These are phyloP conservation scores for Tretioscincus oriximinensis DNA, from an alignment of 2,113 vertebrate species.

Conservation along the genomic window DNA sequence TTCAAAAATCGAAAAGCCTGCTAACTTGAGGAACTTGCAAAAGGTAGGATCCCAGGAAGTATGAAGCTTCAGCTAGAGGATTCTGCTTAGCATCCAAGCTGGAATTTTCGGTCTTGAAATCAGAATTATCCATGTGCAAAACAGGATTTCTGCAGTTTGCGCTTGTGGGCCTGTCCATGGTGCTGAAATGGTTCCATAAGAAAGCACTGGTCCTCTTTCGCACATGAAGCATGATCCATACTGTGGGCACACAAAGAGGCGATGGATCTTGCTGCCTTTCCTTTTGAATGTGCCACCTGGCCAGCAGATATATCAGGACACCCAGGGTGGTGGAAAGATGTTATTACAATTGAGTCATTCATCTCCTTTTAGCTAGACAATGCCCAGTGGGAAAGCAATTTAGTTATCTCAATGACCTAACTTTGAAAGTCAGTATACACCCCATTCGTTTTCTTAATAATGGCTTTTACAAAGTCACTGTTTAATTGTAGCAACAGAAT, in stretches of 20 bases:
- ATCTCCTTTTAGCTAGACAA: background rate
- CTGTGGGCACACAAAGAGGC: background rate
- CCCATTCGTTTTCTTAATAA: constrained; percentile 40
- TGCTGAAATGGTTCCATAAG: no score
- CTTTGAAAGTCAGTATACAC: constrained; percentile 16
- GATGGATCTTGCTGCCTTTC: background rate
- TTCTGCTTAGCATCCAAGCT: no score
- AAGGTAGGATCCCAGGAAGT: no score
- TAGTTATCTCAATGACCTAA: constrained; percentile 22
- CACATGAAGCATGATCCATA: no score
- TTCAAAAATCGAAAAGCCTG: no score
- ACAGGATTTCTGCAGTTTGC: no score
- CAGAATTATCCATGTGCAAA: no score
- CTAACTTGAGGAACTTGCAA: no score
- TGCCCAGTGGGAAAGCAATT: background rate
- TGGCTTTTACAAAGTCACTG: constrained; percentile 14
- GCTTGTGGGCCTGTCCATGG: no score
- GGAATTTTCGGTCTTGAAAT: no score
- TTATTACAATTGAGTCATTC: background rate
- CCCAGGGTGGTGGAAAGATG: background rate
- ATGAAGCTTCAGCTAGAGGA: no score
- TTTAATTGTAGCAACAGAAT: constrained; percentile 32
- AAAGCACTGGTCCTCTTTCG: no score
- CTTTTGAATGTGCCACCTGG: background rate
- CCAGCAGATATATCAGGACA: background rate